Evolutionary conservation across 2,797 vertebrate genomes (phyloP), one percentile per base, ranked within the genome.

Genomic region (Pseudomugil tenellus): DNA sequence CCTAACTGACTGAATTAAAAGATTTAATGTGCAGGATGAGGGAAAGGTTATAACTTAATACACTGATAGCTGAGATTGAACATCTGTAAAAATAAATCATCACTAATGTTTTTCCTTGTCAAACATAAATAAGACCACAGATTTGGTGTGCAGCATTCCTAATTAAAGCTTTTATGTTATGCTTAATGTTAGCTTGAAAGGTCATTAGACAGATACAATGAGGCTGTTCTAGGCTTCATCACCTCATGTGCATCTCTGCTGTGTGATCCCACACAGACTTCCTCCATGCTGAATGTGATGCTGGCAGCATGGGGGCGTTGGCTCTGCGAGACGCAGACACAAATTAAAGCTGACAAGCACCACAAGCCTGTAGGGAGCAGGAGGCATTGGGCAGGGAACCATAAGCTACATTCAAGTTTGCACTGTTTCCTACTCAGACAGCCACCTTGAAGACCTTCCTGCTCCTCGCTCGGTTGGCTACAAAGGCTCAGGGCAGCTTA

Each of bases 401-500:
- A 80, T 77, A 59, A 87, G 76, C 81, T 83, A 79, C 84, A 84
- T 81, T 77, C 71, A 74, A 69, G 87, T 84, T 81, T 85, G 74
- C 84, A 67, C 76, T 52, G 84, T 84, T 83, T 83, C 84, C 85
- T 80, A 48, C 83, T 81, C 80, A 85, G 76, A 89, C 86, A 83
- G 89, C 87, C 91, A 91, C 87, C 90, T 92, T 81, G 87, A 86
- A 87, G 88, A 92, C 91, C 90, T 89, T 32, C 71, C 81, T 84
- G 79, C 79, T 87, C 76, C 80, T 84, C 84, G 86, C 88, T 91
- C 87, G 58, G 81, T 68, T 83, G 84, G 82, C 86, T 82, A 91
- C 89, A 84, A 91, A 89, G 87, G 92, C 88, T 93, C 89, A 91
- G 85, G 87, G 89, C 84, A 87, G 91, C 92, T 94, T 94, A 93